Evolutionary conservation across 2,888 invertebrate genomes (phyloP), one percentile per base, ranked within the genome.

Genomic region (Aelia acuminata): DNA sequence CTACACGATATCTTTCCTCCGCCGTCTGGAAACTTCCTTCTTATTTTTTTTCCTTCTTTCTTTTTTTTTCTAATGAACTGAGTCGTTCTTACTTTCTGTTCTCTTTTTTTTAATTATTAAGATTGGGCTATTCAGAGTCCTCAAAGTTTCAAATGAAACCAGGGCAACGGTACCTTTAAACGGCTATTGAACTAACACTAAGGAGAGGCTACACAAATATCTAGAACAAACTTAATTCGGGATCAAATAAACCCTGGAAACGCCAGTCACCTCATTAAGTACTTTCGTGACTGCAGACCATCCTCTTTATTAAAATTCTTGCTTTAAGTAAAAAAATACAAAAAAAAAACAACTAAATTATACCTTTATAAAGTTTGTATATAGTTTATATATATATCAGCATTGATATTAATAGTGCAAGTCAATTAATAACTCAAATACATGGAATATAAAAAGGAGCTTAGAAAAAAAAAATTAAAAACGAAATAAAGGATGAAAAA

Each of bases 1-100:
- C 63, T 70, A 70, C 63, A 70, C 63, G 63, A 70, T 70, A 70
- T 70, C 63, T 70, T 20, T 70, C 35, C 31, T 70, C 63, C 35
- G 5, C 3, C 35, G 31, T 7, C 63, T 70, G 31, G 18, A 70
- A 70, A 70, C 63, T 70, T 70, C 63, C 63, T 70, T 35, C 63
- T 70, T 35, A 70, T 31, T 70, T 70, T 43, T 43, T 43, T 43
- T 43, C 10, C 10, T 43, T 43, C 10, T 43, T 43, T 43, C 10
- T 3, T 20, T 26, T 3, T 35, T 35, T 70, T 26, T 70, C 20
- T 70, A 70, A 70, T 35, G 63, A 70, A 70, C 35, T 18, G 31
- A 26, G 57, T 26, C 57, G 11, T 57, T 26, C 26, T 57, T n/a
- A n/a, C n/a, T n/a, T n/a, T 26, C 22, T 8, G n/a, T 26, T 57